Base-by-base conservation (phyloP, 2,797 vertebrate genomes). In the Lateolabrax maculatus region DNA sequence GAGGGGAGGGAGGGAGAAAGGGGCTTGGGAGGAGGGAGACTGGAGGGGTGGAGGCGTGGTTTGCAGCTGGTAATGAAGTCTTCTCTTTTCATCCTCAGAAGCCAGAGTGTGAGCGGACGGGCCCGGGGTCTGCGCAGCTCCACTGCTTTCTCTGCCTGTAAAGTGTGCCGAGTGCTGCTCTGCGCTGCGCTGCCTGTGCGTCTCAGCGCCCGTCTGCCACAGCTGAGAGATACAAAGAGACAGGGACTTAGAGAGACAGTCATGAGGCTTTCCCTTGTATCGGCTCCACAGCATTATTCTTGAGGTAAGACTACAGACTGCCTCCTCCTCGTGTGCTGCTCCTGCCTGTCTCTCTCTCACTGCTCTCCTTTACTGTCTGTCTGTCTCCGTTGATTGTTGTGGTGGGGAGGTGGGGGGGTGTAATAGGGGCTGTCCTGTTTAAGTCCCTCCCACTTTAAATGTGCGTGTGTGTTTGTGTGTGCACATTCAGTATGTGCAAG, bases 81-180 rank as follows among this genome's bases (percentile, higher is more conserved):
- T 96, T 96, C 95, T 97, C 96, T 96, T 97, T 97, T 96, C 95
- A 96, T 96, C 96, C 96, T 94, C 97, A 96, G 96, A 96, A 95
- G 96, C 95, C 96, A 93, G 94, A 95, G 93, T 93, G 94, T 92
- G 94, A 93, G 96, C 94, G 92, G 90, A 85, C 90, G 94, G 93
- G 95, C 95, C 91, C 84, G 88, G 94, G 94, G 91, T 94, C 95
- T 95, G 94, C 90, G 87, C 84, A 80, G 93, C 96, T 94, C 91
- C 84, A 44, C 90, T 88, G 90, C 92, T 89, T 90, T 93, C 91
- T 87, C 81, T 89, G 87, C 79, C 89, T 90, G 80, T 89, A 81
- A 91, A 91, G 89, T 88, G 92, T 84, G 89, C 84, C 39, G 88
- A 84, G 83, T 43, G 53, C 75, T 36, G 80, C 81, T 75, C 78